phyloP scores from a whole-genome alignment of 2,888 invertebrate species.

The Suillia variegata region DNA sequence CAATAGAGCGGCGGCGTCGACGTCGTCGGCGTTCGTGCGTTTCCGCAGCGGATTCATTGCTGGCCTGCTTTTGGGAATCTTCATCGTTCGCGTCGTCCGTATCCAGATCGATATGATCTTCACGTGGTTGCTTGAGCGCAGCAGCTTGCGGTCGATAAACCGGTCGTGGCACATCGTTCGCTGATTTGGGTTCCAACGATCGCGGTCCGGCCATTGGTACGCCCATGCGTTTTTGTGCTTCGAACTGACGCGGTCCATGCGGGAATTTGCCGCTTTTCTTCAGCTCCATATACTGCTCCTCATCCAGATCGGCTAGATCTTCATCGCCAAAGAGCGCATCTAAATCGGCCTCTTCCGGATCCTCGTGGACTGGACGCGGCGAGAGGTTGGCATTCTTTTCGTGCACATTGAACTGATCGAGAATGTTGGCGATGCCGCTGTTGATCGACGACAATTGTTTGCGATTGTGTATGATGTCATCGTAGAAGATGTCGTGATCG shows the following conservation, averaged over 20 bases:
- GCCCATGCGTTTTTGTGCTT: constrained; percentile 64
- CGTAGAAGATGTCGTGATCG: constrained; percentile 65
- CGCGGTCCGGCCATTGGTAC: constrained; percentile 65
- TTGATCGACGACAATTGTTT: constrained; percentile 61
- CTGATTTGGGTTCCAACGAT: constrained; percentile 57
- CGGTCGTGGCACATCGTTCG: constrained; percentile 50
- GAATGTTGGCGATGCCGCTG: constrained; percentile 55
- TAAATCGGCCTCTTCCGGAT: constrained; percentile 58
- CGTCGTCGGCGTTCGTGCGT: constrained; percentile 17
- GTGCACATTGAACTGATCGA: constrained; percentile 46
- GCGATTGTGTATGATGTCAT: constrained; percentile 69
- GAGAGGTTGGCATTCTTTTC: constrained; percentile 52
- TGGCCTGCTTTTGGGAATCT: constrained; percentile 17
- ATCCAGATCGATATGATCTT: constrained; percentile 49
- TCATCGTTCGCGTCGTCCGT: constrained; percentile 18
- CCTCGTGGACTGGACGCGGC: constrained; percentile 61
- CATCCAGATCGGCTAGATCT: constrained; percentile 50
- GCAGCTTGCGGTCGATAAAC: constrained; percentile 52
- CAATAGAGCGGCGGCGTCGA: constrained; percentile 70
- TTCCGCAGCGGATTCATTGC: constrained; percentile 25
- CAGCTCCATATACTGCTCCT: constrained; percentile 58
- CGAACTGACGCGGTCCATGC: constrained; percentile 73
- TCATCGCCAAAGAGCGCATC: constrained; percentile 57
- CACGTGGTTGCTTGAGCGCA: constrained; percentile 36
- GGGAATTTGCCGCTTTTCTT: constrained; percentile 71